Base-by-base conservation (phyloP, 2,113 vertebrate species). In the Empidonax traillii region DNA sequence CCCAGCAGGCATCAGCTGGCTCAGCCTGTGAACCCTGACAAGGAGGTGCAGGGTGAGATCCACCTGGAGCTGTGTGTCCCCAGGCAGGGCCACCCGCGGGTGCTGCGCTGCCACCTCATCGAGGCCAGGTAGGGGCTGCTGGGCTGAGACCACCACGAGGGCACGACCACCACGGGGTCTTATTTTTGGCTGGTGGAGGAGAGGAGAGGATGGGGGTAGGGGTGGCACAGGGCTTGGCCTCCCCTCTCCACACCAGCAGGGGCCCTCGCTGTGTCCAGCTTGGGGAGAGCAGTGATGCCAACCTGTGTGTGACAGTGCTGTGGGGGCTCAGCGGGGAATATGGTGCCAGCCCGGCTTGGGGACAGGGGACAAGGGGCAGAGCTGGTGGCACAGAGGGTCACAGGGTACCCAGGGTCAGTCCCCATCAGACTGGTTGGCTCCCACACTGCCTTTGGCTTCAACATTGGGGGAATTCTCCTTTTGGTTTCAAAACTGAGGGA, bases 21-120 rank as follows among this genome's bases (percentile, higher is more conserved):
- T 99, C 96, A 99, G 98, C 92, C 86, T 1, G 98, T 99, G 71
- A 97, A 98, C 87, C 99, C 98, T 0, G 97, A 99, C 8, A 97
- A 98, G 6, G 99, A 99, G 95, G 98, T 99, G 67, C 99, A 99
- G 96, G 99, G 99, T 0, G 99, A 99, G 98, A 98, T 99, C 96
- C 98, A 98, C 37, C 93, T 99, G 96, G 97, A 98, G 7, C 95
- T 99, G 94, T 87, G 88, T 84, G 94, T 99, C 17, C 94, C 97
- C 24, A 91, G 97, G 82, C 97, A 93, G 3, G 65, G 63, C 13
- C 96, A 96, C 37, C 98, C 96, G 3, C 95, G 96, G 47, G 95
- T 94, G 56, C 97, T 99, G 67, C 96, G 95, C 65, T 99, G 99
- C 80, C 98, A 98, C 31, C 97, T 99, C 91, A 97, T 99, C 4